phyloP scores from a whole-genome alignment of 2,797 vertebrate genomes.

The Sebastes jordani region DNA sequence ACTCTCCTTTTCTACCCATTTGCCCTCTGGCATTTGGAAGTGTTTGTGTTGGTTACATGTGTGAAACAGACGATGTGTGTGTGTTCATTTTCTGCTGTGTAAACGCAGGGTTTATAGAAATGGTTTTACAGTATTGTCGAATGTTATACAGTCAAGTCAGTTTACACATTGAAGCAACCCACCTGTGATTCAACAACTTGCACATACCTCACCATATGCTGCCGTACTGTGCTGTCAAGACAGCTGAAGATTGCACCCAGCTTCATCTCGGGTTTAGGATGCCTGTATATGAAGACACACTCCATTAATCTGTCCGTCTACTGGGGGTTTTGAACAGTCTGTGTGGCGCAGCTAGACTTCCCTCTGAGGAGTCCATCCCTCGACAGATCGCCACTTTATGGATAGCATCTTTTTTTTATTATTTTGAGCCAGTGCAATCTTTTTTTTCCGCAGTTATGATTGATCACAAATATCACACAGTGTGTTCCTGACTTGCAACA shows the following conservation, averaged over 20 bases:
- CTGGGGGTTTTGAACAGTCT: conserved; percentile 54
- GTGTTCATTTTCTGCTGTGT: conserved; percentile 1
- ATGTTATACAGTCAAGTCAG: neutral
- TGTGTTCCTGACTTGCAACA: conserved; percentile 53
- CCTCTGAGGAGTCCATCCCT: conserved; percentile 64
- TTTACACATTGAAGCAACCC: neutral
- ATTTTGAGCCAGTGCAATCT: conserved; percentile 65
- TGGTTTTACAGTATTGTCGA: neutral
- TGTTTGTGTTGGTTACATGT: conserved; percentile 35
- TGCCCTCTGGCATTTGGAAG: conserved; percentile 68
- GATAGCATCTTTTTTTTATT: conserved; percentile 72
- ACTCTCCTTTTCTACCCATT: conserved; percentile 55
- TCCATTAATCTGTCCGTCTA: conserved; percentile 55
- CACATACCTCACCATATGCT: conserved; percentile 16
- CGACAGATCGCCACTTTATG: conserved; percentile 63
- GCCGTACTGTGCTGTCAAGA: conserved; percentile 11
- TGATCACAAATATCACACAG: conserved; percentile 77
- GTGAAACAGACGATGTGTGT: conserved; percentile 2
- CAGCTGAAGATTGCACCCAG: conserved; percentile 36
- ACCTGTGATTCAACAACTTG: conserved; percentile 18
- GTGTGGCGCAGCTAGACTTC: conserved; percentile 53
- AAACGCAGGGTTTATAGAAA: neutral
- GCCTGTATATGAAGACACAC: conserved; percentile 51
- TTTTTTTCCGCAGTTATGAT: conserved; percentile 56
- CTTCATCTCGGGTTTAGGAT: conserved; percentile 46